phyloP scores from a whole-genome alignment of 1,140 invertebrate genomes.

The Ceratosolen solmsi region DNA sequence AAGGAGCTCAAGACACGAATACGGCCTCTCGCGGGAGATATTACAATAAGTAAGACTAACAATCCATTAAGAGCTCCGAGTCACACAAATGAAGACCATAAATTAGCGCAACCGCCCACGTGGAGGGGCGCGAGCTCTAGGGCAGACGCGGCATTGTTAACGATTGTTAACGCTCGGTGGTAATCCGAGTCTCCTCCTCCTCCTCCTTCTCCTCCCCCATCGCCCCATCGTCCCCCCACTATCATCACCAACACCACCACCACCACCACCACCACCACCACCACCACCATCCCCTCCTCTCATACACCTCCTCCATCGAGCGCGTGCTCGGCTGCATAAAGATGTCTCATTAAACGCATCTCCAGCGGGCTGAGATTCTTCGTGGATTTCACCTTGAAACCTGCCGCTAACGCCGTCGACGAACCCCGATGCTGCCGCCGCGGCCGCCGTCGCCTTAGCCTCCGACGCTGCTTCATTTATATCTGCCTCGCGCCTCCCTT shows the following conservation, averaged over 20 bases:
- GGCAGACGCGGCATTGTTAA: slow-evolving; percentile 39
- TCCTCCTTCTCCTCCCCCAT: not conserved
- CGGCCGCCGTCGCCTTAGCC: no score
- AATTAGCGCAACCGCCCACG: slow-evolving; percentile 51
- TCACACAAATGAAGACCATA: slow-evolving; percentile 49
- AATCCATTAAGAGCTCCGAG: slow-evolving; percentile 46
- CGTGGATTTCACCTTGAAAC: not conserved
- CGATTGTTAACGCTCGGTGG: slow-evolving; percentile 45
- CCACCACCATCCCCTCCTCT: not conserved
- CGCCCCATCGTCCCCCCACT: not conserved
- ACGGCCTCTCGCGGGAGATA: slow-evolving; percentile 28
- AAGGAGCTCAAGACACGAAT: slow-evolving; percentile 2
- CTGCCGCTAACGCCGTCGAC: no score
- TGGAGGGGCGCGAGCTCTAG: slow-evolving; percentile 31
- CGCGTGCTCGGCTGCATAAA: slow-evolving; percentile 43
- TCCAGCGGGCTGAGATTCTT: slow-evolving; percentile 31
- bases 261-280: not conserved
- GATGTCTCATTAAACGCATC: slow-evolving; percentile 53
- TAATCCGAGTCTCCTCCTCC: slow-evolving; percentile 3
- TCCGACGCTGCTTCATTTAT: not conserved
- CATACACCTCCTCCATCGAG: no score
- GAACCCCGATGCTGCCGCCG: no score
- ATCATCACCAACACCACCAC: not conserved
- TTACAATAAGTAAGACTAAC: slow-evolving; percentile 49
- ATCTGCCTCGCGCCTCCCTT: not conserved